phyloP scores from a whole-genome alignment of 2,888 invertebrate species.

The Diachrysia chrysitis region DNA sequence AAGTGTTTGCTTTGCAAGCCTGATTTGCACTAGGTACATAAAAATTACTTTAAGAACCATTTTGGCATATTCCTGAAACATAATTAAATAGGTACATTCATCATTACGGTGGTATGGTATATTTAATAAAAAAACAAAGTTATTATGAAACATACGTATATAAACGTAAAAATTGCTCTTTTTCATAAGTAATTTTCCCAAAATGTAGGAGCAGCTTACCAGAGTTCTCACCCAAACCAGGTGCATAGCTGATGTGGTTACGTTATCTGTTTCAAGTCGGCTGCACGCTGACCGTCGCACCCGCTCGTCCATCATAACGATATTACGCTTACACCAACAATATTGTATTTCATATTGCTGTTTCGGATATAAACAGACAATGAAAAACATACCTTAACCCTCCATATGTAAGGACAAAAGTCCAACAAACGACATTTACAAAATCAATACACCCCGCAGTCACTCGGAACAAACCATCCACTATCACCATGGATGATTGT shows the following conservation, averaged over 20 bases:
- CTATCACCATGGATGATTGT: slow-evolving; percentile 43
- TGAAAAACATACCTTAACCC: slow-evolving; percentile 49
- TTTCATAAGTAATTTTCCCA: neutral
- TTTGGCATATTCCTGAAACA: too few relatives aligned
- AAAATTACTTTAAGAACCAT: too few relatives aligned
- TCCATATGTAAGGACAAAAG: slow-evolving; percentile 24
- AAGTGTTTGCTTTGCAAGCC: neutral
- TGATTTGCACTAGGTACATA: too few relatives aligned
- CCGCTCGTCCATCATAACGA: slow-evolving; percentile 87
- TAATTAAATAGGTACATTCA: too few relatives aligned
- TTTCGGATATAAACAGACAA: slow-evolving; percentile 50
- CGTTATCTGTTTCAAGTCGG: slow-evolving; percentile 86
- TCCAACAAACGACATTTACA: slow-evolving; percentile 35
- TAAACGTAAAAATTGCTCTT: neutral
- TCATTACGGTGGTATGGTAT: too few relatives aligned
- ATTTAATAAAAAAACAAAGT: too few relatives aligned
- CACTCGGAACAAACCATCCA: slow-evolving; percentile 57
- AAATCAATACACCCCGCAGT: slow-evolving; percentile 74
- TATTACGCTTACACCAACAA: slow-evolving; percentile 87
- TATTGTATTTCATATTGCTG: slow-evolving; percentile 82
- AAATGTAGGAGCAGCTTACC: neutral
- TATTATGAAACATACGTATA: too few relatives aligned
- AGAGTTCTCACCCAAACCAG: slow-evolving; percentile 44
- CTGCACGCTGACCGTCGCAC: slow-evolving; percentile 83
- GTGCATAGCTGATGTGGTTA: slow-evolving; percentile 60